Evolutionary conservation across 1,140 invertebrate genomes (phyloP).

Genomic region (Microplitis mediator): DNA sequence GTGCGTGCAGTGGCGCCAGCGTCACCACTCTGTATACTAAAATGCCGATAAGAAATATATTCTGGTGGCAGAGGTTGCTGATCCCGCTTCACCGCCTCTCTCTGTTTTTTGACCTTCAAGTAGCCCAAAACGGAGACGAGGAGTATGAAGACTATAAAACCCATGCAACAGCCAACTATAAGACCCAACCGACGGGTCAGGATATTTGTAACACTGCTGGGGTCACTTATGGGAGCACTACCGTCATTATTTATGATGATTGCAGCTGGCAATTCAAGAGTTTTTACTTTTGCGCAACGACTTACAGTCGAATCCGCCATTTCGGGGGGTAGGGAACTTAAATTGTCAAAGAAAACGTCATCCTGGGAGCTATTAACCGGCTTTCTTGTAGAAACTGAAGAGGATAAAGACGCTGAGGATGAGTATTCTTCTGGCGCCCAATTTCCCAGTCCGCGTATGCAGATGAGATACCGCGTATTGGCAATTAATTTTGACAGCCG

Average conservation of each 20-base stretch:
- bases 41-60: constrained; percentile 76
- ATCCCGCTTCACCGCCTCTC: constrained; percentile 72
- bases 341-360: too few relatives aligned
- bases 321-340: constrained; percentile 36
- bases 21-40: constrained; percentile 59
- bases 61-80: constrained; percentile 66
- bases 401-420: too few relatives aligned
- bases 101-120: constrained; percentile 83
- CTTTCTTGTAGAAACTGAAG: too few relatives aligned
- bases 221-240: constrained; percentile 68
- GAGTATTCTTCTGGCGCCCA: constrained; percentile 51
- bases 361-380: too few relatives aligned
- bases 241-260: constrained; percentile 58
- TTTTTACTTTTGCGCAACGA: constrained; percentile 75
- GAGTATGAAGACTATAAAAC: constrained; percentile 82
- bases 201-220: constrained; percentile 67
- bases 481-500: constrained; percentile 75
- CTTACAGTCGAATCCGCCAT: constrained; percentile 75
- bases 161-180: constrained; percentile 84
- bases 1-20: constrained; percentile 35
- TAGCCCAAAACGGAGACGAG: constrained; percentile 81
- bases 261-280: constrained; percentile 71
- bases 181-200: constrained; percentile 79
- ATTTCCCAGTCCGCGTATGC: constrained; percentile 80
- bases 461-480: constrained; percentile 81